phyloP scores from a whole-genome alignment of 2,113 vertebrate genomes.

The Blennius ocellaris region DNA sequence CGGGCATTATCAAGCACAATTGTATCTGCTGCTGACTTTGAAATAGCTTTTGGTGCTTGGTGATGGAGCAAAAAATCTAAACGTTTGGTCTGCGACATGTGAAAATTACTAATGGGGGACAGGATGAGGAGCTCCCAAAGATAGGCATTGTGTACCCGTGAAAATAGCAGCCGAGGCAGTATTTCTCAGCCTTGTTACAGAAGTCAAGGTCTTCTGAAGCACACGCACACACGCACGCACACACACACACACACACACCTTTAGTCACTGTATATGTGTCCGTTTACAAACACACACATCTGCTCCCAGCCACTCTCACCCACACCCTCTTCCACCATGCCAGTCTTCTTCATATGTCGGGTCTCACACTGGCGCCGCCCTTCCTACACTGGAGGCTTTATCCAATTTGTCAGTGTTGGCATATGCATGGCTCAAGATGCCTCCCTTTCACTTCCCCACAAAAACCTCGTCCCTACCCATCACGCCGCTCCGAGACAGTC shows the following conservation, averaged over 20 bases:
- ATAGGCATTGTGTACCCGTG: conserved; percentile 32
- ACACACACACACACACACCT: neutral
- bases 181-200: conserved; percentile 17
- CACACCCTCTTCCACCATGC: conserved; percentile 48
- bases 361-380: conserved; percentile 47
- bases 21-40: conserved; percentile 43
- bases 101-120: conserved; percentile 45
- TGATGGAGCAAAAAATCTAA: conserved; percentile 27
- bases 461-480: conserved; percentile 5
- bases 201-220: conserved; percentile 8
- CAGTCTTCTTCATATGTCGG: conserved; percentile 60
- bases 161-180: conserved; percentile 24
- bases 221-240: neutral
- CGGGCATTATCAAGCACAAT: conserved; percentile 37
- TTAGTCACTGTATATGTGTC: conserved; percentile 1
- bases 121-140: conserved; percentile 32
- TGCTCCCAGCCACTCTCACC: conserved; percentile 35
- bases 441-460: conserved; percentile 25
- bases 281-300: conserved; percentile 52
- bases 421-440: conserved; percentile 45
- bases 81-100: conserved; percentile 17
- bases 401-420: conserved; percentile 74
- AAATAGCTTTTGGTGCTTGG: conserved; percentile 24
- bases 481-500: conserved; percentile 35
- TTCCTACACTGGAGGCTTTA: conserved; percentile 60